These are phyloP conservation scores for Antrozous pallidus DNA, from an alignment of 2,797 vertebrate genomes.

Conservation along the genomic window DNA sequence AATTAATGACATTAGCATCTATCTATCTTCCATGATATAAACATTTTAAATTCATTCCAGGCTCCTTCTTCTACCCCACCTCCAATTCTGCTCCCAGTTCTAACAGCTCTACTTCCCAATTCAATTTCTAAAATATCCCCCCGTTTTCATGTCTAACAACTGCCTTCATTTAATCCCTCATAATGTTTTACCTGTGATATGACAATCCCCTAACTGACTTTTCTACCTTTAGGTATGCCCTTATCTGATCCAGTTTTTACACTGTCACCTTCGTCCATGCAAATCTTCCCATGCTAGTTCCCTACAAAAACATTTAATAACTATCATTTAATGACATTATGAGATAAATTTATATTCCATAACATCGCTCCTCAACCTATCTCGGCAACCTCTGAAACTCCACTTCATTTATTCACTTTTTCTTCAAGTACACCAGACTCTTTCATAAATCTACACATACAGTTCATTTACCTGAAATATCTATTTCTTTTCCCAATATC, in stretches of 20 bases:
- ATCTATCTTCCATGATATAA: neutral
- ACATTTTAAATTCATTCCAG: neutral
- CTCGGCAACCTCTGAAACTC: neutral
- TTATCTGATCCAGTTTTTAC: neutral
- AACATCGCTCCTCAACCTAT: neutral
- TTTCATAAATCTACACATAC: neutral
- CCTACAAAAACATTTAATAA: neutral
- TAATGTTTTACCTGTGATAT: neutral
- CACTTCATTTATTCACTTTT: neutral
- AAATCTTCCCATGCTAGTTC: neutral
- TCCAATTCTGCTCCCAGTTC: neutral
- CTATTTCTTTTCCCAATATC: neutral
- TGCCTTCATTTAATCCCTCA: neutral
- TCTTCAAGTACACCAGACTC: neutral
- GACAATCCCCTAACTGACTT: neutral
- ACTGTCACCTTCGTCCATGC: neutral
- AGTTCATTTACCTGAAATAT: slow-evolving; percentile 8
- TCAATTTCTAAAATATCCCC: neutral
- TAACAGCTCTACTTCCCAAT: neutral
- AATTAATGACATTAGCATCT: neutral
- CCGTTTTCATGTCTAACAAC: neutral
- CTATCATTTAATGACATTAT: neutral
- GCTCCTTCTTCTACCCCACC: neutral
- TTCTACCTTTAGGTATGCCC: neutral
- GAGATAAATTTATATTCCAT: neutral